These are phyloP conservation scores for Oxystoma pomonae DNA, from an alignment of 2,888 invertebrate species.

Conservation along the genomic window DNA sequence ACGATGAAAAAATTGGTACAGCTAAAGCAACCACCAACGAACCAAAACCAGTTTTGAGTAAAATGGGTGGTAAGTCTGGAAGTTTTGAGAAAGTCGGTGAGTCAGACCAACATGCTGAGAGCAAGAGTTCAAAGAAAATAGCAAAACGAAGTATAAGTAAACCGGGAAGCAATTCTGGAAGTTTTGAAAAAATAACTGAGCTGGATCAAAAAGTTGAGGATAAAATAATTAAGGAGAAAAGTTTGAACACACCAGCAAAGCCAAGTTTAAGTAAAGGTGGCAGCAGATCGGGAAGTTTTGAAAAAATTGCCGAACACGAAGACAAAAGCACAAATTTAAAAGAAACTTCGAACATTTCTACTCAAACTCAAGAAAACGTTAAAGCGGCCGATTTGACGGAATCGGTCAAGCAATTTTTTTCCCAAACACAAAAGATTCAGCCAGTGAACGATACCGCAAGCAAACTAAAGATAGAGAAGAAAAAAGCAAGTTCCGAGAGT, in stretches of 20 bases:
- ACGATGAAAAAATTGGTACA: not conserved
- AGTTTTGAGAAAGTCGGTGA: not conserved
- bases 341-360: constrained; percentile 23
- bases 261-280: not conserved
- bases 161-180: not conserved
- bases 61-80: not conserved
- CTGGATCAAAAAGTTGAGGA: not conserved
- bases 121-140: not conserved
- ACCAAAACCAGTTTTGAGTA: not conserved
- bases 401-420: not conserved
- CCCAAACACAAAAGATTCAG: constrained; percentile 20
- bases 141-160: not conserved
- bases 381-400: not conserved
- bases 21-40: not conserved
- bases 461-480: constrained; percentile 32
- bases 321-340: constrained; percentile 2
- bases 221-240: not conserved
- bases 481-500: constrained; percentile 12
- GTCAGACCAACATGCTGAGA: not conserved
- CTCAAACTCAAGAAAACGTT: not conserved
- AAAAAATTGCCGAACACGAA: not conserved
- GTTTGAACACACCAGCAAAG: not conserved
- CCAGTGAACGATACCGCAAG: constrained; percentile 30
- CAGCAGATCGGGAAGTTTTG: not conserved
- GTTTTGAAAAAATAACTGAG: not conserved